Evolutionary conservation across 1,140 invertebrate genomes (phyloP).

Genomic region (Cylas formicarius): DNA sequence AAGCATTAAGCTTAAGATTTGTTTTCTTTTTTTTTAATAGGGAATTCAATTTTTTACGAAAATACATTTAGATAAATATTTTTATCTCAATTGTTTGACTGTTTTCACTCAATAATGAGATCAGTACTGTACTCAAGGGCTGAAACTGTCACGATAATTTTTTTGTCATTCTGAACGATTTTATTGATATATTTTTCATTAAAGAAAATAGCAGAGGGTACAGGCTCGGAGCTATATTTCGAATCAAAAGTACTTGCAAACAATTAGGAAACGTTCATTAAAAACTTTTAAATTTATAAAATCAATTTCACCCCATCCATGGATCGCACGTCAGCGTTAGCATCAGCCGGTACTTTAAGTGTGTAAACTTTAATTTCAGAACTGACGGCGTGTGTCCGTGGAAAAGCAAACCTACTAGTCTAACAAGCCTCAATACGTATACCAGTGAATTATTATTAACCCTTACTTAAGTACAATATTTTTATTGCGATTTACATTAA

Average conservation of each 20-base stretch:
- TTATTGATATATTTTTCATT: too few relatives aligned
- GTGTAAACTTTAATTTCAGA: slow-evolving; percentile 28
- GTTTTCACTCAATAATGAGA: too few relatives aligned
- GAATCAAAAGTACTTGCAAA: neutral
- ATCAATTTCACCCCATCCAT: neutral
- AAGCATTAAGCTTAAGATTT: too few relatives aligned
- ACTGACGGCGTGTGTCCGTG: slow-evolving; percentile 36
- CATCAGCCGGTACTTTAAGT: neutral
- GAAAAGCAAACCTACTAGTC: slow-evolving; percentile 38
- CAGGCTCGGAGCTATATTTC: too few relatives aligned
- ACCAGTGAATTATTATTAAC: slow-evolving; percentile 33
- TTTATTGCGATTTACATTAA: slow-evolving; percentile 15
- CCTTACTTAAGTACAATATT: slow-evolving; percentile 34
- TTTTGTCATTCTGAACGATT: too few relatives aligned
- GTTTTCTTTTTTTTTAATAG: too few relatives aligned
- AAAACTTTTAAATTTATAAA: slow-evolving; percentile 6
- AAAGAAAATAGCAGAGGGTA: too few relatives aligned
- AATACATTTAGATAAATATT: too few relatives aligned
- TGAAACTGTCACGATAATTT: too few relatives aligned
- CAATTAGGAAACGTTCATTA: slow-evolving; percentile 2
- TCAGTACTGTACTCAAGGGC: too few relatives aligned
- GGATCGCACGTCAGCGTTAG: neutral
- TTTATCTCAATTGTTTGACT: too few relatives aligned
- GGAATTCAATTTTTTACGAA: too few relatives aligned
- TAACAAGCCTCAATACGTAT: slow-evolving; percentile 39